Base-by-base conservation (phyloP, 2,888 invertebrate species). In the Caenorhabditis sp. region DNA sequence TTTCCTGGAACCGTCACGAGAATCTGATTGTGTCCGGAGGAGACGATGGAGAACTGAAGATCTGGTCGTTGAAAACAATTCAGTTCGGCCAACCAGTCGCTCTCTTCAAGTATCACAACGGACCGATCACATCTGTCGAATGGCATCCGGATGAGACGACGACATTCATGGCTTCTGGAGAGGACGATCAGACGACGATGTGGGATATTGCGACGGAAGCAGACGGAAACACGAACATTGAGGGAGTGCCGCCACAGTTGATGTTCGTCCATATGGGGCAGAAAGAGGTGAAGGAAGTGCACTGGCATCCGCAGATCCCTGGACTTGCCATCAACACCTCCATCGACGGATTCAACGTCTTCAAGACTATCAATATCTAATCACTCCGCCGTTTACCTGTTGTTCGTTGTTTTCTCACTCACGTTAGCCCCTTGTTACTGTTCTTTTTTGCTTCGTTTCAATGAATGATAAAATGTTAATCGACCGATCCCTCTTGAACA, bases 241-340 rank as follows among this genome's bases (percentile, higher is more conserved):
- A 79, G 92, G 93, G 93, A 89, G 90, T 97, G 59, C 98, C 99
- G 26, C 95, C 97, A 0, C 98, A 99, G 90, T 91, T 99, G 52
- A 91, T 99, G 78, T 99, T 99, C 90, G 95, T 98, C 83, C 99
- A 99, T 89, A 95, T 96, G 91, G 99, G 99, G 43, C 98, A 98
- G 90, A 94, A 93, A 70, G 96, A 99, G 89, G 80, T 99, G 65
- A 99, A 99, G 90, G 99, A 99, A 91, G 91, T 98, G 30, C 98
- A 98, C 89, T 99, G 99, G 98, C 98, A 99, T 91, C 93, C 93
- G 26, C 97, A 99, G 91, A 92, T 97, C 79, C 94, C 96, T 0
- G 97, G 98, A 9, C 93, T 95, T 1, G 92, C 99, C 55, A 92
- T 99, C 50, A 95, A 95, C 74, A 99, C 99, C 27, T 95, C 99